Evolutionary conservation across 1,140 invertebrate species (phyloP), one percentile per base, ranked within the genome.

Genomic region (Anagrus nilaparvatae): DNA sequence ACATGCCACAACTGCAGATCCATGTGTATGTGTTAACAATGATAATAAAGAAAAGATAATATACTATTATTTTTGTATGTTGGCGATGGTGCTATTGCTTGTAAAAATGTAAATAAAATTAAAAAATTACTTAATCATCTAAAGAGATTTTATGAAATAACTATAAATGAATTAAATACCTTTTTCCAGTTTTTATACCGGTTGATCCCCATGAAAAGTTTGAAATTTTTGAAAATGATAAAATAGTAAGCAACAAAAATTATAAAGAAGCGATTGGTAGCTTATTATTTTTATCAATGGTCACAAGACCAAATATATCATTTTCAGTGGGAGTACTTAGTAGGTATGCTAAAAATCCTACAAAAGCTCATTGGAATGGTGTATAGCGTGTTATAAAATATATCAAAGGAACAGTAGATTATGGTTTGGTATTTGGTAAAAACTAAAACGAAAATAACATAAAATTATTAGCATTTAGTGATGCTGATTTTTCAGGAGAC

Each of bases 301-400:
- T 50, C 3, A 68, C 67, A 5, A 47, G 70, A 34, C 67, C 67
- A 24, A 68, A 73, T 52, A 64, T 72, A 30, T 40, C 61, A 4
- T 72, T 55, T 52, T 49, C 61, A 20, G 61, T 72, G 0, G 59
- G 54, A 42, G 43, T 43, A 17, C 33, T 56, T 6, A 50, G 51
- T 21, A n/a, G n/a, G 42, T 58, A 52, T 35, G 30, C 40, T 12
- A 35, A 41, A 12, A 48, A 47, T 29, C 46, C 48, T 7, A 35
- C n/a, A n/a, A n/a, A n/a, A n/a, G n/a, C n/a, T n/a, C n/a, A n/a
- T n/a, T n/a, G n/a, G n/a, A n/a, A n/a, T 18, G 33, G 42, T 20
- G 47, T 49, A 13, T 56, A 54, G 38, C 20, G 51, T 6, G 46
- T 58, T 25, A 21, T 57, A 24, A 47, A 47, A 29, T 61, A 60